These are phyloP conservation scores for Papilio helenus DNA, from an alignment of 1,140 invertebrate species.

Conservation along the genomic window DNA sequence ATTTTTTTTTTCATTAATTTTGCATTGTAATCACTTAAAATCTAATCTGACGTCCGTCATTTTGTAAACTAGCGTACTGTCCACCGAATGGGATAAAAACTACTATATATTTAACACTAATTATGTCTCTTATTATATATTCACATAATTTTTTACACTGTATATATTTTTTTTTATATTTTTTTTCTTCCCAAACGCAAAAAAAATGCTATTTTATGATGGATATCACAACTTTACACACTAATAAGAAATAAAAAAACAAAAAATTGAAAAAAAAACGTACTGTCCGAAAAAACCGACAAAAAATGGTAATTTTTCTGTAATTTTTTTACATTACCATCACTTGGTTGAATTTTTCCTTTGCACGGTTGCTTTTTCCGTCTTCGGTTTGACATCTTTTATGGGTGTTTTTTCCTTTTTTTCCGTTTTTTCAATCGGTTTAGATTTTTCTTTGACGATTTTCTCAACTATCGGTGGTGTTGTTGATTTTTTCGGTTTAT, in stretches of 20 bases:
- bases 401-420: conserved; percentile 45
- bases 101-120: not conserved
- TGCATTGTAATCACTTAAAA: not conserved
- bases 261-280: not conserved
- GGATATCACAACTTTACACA: conserved; percentile 28
- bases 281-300: conserved; percentile 3
- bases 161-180: conserved; percentile 16
- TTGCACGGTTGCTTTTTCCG: conserved; percentile 48
- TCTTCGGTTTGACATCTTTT: conserved; percentile 45
- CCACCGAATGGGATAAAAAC: not conserved
- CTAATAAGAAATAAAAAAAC: conserved; percentile 16
- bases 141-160: conserved; percentile 28
- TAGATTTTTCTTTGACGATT: conserved; percentile 44
- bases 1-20: not conserved
- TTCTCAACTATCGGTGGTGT: conserved; percentile 49
- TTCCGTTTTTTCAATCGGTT: conserved; percentile 41
- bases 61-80: conserved; percentile 1
- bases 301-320: not conserved
- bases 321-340: conserved; percentile 26
- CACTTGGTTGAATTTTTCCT: conserved; percentile 68
- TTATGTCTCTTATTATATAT: conserved; percentile 16
- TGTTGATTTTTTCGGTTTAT: conserved; percentile 64
- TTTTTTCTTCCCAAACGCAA: conserved; percentile 9
- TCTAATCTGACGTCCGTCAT: not conserved
- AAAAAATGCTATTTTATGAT: conserved; percentile 1